Conservation (phyloP, 2,113 vertebrate genomes). For the Lepus timidus region DNA sequence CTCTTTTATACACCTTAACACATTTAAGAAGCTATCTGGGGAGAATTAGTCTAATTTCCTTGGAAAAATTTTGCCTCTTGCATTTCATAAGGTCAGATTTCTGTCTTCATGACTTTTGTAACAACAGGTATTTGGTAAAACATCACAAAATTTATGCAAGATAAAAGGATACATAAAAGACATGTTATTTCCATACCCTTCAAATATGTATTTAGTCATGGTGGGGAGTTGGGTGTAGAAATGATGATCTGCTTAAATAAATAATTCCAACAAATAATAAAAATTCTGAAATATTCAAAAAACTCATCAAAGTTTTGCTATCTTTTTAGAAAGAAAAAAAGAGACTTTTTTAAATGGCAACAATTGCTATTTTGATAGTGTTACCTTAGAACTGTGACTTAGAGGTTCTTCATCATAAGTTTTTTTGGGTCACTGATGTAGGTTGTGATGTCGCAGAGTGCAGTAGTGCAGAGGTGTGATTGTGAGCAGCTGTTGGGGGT, state of each 20-base stretch:
- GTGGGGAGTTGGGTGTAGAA: not conserved
- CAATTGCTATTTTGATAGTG: not conserved
- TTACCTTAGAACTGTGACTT: not conserved
- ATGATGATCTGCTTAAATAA: not conserved
- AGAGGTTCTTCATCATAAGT: not conserved
- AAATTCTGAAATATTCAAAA: not conserved
- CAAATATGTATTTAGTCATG: not conserved
- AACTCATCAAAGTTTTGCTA: not conserved
- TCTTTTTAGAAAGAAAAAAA: not conserved
- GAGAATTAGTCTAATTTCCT: not conserved
- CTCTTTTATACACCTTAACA: not conserved
- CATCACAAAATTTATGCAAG: not conserved
- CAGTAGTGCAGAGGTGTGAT: too few relatives aligned
- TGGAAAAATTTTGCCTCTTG: not conserved
- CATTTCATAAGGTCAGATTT: not conserved
- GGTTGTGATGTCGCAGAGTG: accelerated
- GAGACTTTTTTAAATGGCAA: not conserved
- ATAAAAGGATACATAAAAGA: not conserved
- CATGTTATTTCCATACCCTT: not conserved
- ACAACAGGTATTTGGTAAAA: constrained; percentile 41
- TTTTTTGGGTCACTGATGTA: too few relatives aligned
- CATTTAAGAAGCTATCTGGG: not conserved
- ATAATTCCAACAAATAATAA: not conserved
- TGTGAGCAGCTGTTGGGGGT: not conserved
- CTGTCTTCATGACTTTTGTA: not conserved